Base-by-base conservation (phyloP, 2,113 vertebrate species). In the Brachyhypopomus occidentalis region DNA sequence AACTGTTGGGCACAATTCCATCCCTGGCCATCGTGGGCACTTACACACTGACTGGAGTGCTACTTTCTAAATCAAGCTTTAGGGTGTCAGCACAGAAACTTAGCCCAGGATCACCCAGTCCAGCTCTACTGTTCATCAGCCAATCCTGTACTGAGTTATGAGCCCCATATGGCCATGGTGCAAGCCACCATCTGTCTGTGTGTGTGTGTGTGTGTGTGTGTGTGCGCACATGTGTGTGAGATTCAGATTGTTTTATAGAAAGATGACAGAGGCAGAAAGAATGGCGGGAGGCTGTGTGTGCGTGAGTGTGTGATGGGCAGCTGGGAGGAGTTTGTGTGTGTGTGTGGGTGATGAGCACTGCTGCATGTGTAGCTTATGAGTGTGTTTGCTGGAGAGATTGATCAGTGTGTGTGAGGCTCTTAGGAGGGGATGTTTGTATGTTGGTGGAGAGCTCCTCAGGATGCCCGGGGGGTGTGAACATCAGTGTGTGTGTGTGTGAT, bases 161-260 rank as follows among this genome's bases (percentile, higher is more conserved):
- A 69, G 83, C 86, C 78, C 89, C 91, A 92, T 92, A 92, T 90
- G 88, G 88, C 84, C 83, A 81, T 87, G 74, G 82, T 88, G 85
- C 84, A 80, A 83, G 73, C 83, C 80, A 77, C 79, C 67, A 81
- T 76, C 34, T 82, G 72, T 84, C 59, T 72, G 41, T 36, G 23
- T 11, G 30, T 1, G 2, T 82, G 52, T 48, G 52, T 63, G 71
- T 72, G 55, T 36, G 67, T 45, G 34, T 62, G 62, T 12, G 36
- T 55, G 38, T 60, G 22, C 71, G 66, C 25, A 41, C 59, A 30
- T 3, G 3, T 30, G 45, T 12, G 45, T 12, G 11, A 52, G 45
- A 14, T 8, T 12, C 8, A 45, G 41, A 52, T 25, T 56, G 48
- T 78, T 36, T 58, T 78, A 69, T 58, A 8, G 77, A 36, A 59